phyloP scores from a whole-genome alignment of 2,888 invertebrate genomes.

The Hololepta plana region DNA sequence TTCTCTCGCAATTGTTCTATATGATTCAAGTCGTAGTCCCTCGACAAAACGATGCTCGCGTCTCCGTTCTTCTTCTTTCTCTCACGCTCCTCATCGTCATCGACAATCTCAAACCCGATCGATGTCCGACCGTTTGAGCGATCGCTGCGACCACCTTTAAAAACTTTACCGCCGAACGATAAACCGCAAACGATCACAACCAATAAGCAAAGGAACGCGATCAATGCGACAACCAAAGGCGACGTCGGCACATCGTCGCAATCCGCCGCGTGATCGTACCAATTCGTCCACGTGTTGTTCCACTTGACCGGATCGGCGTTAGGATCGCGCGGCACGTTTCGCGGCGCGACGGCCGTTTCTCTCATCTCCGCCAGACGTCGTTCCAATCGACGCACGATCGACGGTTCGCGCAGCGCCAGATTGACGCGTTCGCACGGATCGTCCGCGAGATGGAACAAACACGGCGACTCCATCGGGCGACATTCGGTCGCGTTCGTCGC shows the following conservation, averaged over 20 bases:
- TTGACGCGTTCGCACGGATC: conserved; percentile 36
- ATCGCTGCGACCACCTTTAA: no score
- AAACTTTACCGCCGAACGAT: no score
- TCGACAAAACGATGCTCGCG: no score
- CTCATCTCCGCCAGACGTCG: conserved; percentile 24
- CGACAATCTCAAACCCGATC: no score
- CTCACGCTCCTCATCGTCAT: no score
- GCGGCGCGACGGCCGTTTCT: conserved; percentile 25
- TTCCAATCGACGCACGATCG: conserved; percentile 27
- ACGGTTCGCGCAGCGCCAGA: conserved; percentile 24
- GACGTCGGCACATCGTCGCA: no score
- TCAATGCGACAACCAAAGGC: conserved; percentile 19
- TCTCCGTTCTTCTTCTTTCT: no score
- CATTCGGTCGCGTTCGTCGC: conserved; percentile 14
- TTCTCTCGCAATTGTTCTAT: no score
- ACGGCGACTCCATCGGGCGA: conserved; percentile 24
- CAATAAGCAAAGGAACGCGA: no score
- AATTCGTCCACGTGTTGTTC: conserved; percentile 37
- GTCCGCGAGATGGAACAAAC: conserved; percentile 29
- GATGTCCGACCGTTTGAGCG: no score
- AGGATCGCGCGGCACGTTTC: conserved; percentile 27
- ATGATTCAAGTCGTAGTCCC: no score
- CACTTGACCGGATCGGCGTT: conserved; percentile 33
- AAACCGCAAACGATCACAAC: no score
- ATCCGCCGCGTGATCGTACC: conserved; percentile 41